Conservation (phyloP, 2,888 invertebrate species). For the Hyalella azteca region DNA sequence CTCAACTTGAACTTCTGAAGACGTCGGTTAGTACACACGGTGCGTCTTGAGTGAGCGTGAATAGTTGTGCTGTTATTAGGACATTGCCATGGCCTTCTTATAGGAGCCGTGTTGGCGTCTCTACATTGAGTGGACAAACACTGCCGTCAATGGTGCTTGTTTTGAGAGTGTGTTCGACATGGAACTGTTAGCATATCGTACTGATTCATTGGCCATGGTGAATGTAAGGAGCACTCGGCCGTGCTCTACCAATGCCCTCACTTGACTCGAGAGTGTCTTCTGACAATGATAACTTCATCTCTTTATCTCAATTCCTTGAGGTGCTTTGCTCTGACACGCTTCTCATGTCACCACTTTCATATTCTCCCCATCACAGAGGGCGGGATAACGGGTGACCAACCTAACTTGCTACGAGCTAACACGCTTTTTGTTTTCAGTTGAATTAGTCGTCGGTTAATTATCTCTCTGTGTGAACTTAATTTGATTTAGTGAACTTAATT, state of each 20-base stretch:
- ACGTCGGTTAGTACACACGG: neutral
- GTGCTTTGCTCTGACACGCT: too few species aligned
- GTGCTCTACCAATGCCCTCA: neutral
- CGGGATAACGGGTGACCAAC: too few species aligned
- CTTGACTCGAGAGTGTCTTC: neutral
- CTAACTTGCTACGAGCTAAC: too few species aligned
- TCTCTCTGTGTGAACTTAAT: too few species aligned
- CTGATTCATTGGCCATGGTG: neutral
- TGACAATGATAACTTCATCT: neutral
- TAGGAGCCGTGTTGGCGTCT: neutral
- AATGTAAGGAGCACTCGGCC: neutral
- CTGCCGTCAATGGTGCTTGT: slow-evolving; percentile 5
- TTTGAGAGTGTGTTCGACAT: slow-evolving; percentile 16
- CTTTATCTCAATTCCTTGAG: too few species aligned
- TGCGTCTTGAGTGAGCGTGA: neutral
- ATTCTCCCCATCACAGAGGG: too few species aligned
- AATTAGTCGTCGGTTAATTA: too few species aligned
- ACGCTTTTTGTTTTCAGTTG: too few species aligned
- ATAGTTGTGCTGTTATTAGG: neutral
- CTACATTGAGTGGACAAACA: neutral
- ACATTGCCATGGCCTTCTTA: neutral
- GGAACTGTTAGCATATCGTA: slow-evolving; percentile 1
- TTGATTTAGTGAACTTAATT: too few species aligned
- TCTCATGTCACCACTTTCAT: too few species aligned
- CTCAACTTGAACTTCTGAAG: too few species aligned